Conservation (phyloP, 1,140 invertebrate species). For the Aporrectodea caliginosa region DNA sequence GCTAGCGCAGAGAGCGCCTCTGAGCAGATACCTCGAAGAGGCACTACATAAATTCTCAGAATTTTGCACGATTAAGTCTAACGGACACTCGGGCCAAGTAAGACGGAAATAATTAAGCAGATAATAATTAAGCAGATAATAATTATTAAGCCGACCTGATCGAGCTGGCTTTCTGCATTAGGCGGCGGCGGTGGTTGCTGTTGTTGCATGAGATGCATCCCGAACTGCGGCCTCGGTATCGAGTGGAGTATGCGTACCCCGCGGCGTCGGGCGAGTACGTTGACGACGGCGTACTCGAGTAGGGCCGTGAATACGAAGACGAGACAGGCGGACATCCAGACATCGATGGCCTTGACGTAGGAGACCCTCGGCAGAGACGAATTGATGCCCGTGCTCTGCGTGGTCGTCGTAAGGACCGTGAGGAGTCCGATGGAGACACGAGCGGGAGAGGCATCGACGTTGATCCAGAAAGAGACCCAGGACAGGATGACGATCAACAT, state of each 20-base stretch:
- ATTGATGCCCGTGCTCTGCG: conserved; percentile 33
- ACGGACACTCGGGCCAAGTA: too few species aligned
- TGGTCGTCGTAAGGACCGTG: conserved; percentile 42
- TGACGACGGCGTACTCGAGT: conserved; percentile 74
- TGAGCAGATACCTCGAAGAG: too few species aligned
- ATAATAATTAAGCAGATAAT: too few species aligned
- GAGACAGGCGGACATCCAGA: conserved; percentile 83
- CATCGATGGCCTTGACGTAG: conserved; percentile 68
- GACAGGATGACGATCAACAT: conserved; percentile 85
- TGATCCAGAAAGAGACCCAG: conserved; percentile 87
- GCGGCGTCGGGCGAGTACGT: conserved; percentile 20
- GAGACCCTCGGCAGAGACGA: conserved; percentile 20
- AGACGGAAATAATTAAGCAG: too few species aligned
- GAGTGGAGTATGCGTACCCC: not conserved
- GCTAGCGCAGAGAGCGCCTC: too few species aligned
- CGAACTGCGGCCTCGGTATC: not conserved
- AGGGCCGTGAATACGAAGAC: conserved; percentile 75
- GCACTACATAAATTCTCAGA: too few species aligned
- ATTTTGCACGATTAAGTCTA: too few species aligned
- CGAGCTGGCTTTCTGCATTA: conserved; percentile 20
- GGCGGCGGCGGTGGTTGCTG: not conserved
- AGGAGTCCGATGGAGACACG: conserved; percentile 50
- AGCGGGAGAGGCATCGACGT: conserved; percentile 59
- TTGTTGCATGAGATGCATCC: not conserved
- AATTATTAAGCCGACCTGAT: conserved; percentile 19